Evolutionary conservation across 92 coral and sea anemone species (phyloP).

Genomic region (Siderastrea siderea): DNA sequence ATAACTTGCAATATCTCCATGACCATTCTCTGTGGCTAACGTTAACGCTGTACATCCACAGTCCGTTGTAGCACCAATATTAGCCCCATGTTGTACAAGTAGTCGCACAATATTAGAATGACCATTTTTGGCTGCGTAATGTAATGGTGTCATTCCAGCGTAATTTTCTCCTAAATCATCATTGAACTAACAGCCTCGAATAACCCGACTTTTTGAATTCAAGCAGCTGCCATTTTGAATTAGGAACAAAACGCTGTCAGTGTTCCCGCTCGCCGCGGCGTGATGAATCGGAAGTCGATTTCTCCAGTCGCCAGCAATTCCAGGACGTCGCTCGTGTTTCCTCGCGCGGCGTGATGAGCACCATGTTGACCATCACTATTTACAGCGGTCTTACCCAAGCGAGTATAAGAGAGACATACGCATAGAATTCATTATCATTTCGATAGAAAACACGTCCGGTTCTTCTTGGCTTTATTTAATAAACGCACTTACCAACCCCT

Average conservation of each 20-base stretch:
- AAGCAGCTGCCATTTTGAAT: not conserved
- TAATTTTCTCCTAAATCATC: no score
- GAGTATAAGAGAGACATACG: no score
- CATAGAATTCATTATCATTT: no score
- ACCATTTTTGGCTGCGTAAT: not conserved
- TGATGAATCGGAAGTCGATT: conserved; percentile 11
- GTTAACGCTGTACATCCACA: not conserved
- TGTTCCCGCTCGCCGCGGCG: not conserved
- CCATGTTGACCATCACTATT: not conserved
- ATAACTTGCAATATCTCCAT: not conserved
- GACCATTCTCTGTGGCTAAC: not conserved
- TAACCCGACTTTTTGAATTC: no score
- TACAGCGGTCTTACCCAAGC: no score
- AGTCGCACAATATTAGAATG: conserved; percentile 7
- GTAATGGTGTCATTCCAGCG: no score
- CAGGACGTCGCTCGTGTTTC: not conserved
- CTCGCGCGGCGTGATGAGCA: conserved; percentile 13
- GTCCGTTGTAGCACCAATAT: conserved; percentile 5
- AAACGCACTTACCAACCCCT: no score
- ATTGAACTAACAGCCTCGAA: no score
- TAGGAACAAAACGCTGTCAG: not conserved
- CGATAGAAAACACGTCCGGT: no score
- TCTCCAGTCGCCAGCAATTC: conserved; percentile 7
- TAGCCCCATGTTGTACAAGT: not conserved
- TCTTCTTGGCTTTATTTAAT: no score